Percentiles rank a stretch among this genome's conserved stretches.
Evolutionary conservation across 2,797 vertebrate genomes (phyloP).

Genomic region (Myotis daubentonii): DNA sequence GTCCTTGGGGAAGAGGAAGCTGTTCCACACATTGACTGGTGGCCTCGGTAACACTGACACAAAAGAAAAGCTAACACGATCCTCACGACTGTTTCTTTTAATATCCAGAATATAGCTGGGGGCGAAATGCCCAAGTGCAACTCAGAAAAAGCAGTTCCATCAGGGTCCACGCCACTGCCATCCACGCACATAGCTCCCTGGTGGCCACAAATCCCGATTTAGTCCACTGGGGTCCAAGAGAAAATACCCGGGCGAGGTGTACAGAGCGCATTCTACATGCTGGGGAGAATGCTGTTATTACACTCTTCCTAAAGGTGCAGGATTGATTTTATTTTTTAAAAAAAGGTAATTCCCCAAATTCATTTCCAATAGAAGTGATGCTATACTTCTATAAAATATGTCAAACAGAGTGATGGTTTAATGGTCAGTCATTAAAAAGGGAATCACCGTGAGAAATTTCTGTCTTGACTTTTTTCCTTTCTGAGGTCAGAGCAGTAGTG

Average conservation of each 20-base stretch:
- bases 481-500: neutral
- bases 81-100: neutral
- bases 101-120: neutral
- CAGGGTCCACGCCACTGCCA: neutral
- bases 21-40: neutral
- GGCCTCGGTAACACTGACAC: neutral
- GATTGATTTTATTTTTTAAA: neutral
- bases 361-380: neutral
- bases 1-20: neutral
- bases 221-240: neutral
- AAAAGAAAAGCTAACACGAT: neutral
- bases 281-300: neutral
- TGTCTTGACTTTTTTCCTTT: slow-evolving; percentile 42
- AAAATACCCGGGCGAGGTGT: neutral
- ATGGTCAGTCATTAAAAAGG: slow-evolving; percentile 29
- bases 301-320: neutral
- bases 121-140: neutral
- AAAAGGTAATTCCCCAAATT: slow-evolving; percentile 46
- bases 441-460: neutral
- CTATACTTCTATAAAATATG: neutral
- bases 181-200: neutral
- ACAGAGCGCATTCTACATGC: neutral
- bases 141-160: slow-evolving; percentile 1
- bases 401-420: neutral
- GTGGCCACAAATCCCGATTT: neutral